phyloP scores from a whole-genome alignment of 2,797 vertebrate genomes.

The Sparus aurata region DNA sequence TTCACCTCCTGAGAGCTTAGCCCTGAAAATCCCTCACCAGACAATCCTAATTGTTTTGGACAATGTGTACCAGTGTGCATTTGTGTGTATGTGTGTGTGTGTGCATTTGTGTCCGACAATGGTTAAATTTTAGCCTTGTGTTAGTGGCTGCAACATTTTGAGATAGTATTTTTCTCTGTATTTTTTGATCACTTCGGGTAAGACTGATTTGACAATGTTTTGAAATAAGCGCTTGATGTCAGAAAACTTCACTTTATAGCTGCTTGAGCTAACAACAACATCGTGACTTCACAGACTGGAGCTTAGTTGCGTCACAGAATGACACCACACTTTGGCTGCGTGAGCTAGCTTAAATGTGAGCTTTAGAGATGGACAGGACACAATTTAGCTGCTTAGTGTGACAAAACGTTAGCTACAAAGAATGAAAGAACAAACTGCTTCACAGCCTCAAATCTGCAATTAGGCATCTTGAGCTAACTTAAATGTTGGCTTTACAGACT shows the following conservation, averaged over 20 bases:
- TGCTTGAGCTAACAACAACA: too few species aligned
- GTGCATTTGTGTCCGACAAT: conserved; percentile 6
- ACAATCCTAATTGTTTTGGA: conserved; percentile 70
- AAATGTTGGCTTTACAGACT: neutral
- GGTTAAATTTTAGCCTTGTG: neutral
- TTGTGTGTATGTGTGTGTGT: conserved; percentile 14
- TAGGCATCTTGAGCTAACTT: too few species aligned
- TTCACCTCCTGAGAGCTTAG: conserved; percentile 68
- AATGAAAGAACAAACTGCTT: too few species aligned
- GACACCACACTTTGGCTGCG: too few species aligned
- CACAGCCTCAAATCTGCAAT: neutral
- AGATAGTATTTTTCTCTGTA: neutral
- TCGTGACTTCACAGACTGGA: too few species aligned
- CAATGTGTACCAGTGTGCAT: conserved; percentile 31
- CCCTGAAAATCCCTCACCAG: conserved; percentile 67
- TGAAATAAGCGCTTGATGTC: neutral
- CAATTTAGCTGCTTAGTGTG: neutral
- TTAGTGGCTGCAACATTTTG: neutral
- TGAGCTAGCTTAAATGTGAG: neutral
- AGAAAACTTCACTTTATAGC: neutral
- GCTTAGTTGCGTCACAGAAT: too few species aligned
- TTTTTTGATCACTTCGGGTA: conserved; percentile 1
- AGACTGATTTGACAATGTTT: neutral
- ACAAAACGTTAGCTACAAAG: neutral
- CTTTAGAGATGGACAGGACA: too few species aligned